phyloP scores from a whole-genome alignment of 2,113 vertebrate genomes.

The Arenaria interpres region DNA sequence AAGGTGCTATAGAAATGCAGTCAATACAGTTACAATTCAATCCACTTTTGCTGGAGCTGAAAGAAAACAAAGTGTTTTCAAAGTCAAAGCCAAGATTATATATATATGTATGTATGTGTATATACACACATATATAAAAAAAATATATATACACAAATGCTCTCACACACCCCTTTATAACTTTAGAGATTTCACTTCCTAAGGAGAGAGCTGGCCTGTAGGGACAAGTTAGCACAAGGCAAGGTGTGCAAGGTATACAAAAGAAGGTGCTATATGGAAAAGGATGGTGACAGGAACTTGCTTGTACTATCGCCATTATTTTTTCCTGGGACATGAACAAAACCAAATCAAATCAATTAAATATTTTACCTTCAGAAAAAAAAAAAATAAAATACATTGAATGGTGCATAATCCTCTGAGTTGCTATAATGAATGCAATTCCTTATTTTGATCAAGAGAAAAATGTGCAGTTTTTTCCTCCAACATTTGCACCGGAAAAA shows the following conservation, averaged over 20 bases:
- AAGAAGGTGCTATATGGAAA: accelerated
- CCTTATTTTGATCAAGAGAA: neutral
- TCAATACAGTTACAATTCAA: conserved; percentile 4
- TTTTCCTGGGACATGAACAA: neutral
- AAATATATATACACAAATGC: accelerated
- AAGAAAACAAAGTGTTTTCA: neutral
- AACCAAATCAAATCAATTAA: neutral
- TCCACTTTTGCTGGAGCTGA: neutral
- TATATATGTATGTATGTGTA: accelerated
- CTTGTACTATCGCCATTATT: neutral
- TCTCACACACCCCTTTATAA: neutral
- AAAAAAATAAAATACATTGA: neutral
- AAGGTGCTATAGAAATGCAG: neutral
- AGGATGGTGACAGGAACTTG: neutral
- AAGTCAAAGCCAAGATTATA: neutral
- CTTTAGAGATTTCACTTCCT: too few species aligned
- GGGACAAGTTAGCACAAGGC: neutral
- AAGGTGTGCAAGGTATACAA: neutral
- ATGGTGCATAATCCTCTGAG: neutral
- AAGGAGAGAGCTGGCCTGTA: neutral
- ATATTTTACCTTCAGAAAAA: neutral
- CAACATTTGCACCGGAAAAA: neutral
- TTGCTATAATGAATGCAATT: neutral
- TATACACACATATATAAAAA: neutral
- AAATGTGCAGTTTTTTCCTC: neutral